Base-by-base conservation (phyloP, 2,113 vertebrate genomes). In the Pelecanoides urinatrix region DNA sequence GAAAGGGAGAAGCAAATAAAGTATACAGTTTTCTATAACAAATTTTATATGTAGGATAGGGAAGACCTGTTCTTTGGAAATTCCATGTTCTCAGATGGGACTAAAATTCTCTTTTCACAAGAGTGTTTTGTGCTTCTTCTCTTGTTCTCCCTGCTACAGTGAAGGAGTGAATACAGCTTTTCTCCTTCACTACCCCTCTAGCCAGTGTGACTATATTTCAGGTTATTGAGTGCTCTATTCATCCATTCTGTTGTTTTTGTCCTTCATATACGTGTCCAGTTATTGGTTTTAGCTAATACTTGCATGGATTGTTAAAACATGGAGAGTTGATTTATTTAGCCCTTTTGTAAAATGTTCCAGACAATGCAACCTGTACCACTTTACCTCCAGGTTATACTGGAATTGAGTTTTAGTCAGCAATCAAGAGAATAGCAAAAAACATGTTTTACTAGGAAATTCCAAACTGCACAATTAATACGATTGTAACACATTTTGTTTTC, bases 251-350 rank as follows among this genome's bases (percentile, higher is more conserved):
- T 86, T 92, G 75, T 81, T 92, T 95, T 92, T 92, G 56, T 53
- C 36, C 65, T 89, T 94, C 63, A 70, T 89, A 75, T 92, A 91
- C 82, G 65, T 92, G 30, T 50, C 44, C 38, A 92, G 61, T 32
- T 96, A 92, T 91, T 94, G 92, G 92, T 96, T 96, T 95, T 84
- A 89, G 68, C 52, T 96, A 92, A 92, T 91, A 94, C 62, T 94
- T 91, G 40, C 32, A 62, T 2, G 8, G 61, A 68, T 67, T 91
- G 30, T 81, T 94, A 89, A 97, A 95, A 88, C 56, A 75, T 42
- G 36, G 61, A 50, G 26, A 68, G 56, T 1, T 91, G 65, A 91
- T 96, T 94, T 95, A 88, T 94, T 88, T 75, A 85, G 27, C 36
- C 61, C 32, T 91, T 84, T 85, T 85, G 68, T 72, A 56, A 91